A percentile compares a stretch with the other conserved stretches of the same genome.
Evolutionary conservation across 2,113 vertebrate genomes (phyloP).

Genomic region (Ameiurus melas): DNA sequence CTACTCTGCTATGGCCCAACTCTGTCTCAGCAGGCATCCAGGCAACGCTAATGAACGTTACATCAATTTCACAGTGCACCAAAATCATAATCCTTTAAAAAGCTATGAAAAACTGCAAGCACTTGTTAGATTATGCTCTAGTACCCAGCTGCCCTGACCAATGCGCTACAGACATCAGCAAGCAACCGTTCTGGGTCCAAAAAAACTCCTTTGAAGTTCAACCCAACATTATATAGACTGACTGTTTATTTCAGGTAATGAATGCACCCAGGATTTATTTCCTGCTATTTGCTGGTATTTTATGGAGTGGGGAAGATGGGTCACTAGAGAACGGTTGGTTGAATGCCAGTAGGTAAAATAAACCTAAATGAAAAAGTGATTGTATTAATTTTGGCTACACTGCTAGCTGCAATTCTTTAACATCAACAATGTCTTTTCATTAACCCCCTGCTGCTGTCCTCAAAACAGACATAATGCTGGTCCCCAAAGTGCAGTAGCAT

Average conservation of each 20-base stretch:
- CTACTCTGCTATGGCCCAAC: neutral
- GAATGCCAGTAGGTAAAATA: slow-evolving; percentile 86
- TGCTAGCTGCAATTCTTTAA: slow-evolving; percentile 89
- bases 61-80: slow-evolving; percentile 9
- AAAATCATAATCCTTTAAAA: slow-evolving; percentile 23
- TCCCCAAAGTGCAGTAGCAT: slow-evolving; percentile 76
- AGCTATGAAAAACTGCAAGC: neutral
- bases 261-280: slow-evolving; percentile 84
- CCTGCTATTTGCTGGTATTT: slow-evolving; percentile 80
- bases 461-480: slow-evolving; percentile 85
- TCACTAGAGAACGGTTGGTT: slow-evolving; percentile 79
- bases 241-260: slow-evolving; percentile 93
- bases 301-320: slow-evolving; percentile 71
- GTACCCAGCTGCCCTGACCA: slow-evolving; percentile 10
- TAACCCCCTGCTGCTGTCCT: slow-evolving; percentile 94
- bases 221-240: slow-evolving; percentile 73
- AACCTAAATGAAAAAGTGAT: slow-evolving; percentile 97
- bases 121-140: slow-evolving; percentile 11
- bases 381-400: slow-evolving; percentile 98
- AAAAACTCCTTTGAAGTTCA: slow-evolving; percentile 73
- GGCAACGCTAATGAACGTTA: slow-evolving; percentile 3
- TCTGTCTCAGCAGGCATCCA: neutral
- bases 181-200: neutral
- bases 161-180: neutral
- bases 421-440: slow-evolving; percentile 98